Conservation (phyloP, 2,888 invertebrate genomes). For the Temnothorax ravouxi region DNA sequence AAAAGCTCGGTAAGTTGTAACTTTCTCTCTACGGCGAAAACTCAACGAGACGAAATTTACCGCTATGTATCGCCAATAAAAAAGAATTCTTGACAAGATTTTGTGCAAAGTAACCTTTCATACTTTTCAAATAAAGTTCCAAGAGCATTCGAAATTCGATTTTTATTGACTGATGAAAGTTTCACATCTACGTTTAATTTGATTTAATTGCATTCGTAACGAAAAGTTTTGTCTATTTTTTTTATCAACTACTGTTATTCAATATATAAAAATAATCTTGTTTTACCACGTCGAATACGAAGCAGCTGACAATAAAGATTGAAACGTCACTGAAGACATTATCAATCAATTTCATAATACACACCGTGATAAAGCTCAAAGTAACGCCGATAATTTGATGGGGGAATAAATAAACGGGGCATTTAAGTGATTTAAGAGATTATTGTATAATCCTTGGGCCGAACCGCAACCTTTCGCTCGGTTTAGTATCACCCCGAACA, state of each 20-base stretch:
- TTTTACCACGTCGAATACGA: background rate
- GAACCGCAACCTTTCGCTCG: slow-evolving; percentile 38
- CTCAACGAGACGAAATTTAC: slow-evolving; percentile 29
- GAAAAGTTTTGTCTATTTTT: background rate
- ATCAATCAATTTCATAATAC: slow-evolving; percentile 17
- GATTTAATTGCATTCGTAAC: background rate
- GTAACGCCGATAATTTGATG: slow-evolving; percentile 49
- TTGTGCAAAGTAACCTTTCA: slow-evolving; percentile 20
- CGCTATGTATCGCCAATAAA: background rate
- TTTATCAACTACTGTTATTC: background rate
- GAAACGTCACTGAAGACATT: slow-evolving; percentile 8
- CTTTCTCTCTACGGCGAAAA: slow-evolving; percentile 13
- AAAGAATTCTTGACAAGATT: slow-evolving; percentile 33
- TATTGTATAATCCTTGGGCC: slow-evolving; percentile 58
- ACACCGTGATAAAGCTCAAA: slow-evolving; percentile 22
- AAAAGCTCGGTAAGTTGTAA: slow-evolving; percentile 36
- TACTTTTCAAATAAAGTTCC: background rate
- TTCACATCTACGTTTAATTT: background rate
- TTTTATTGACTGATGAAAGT: slow-evolving; percentile 11
- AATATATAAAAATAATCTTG: background rate
- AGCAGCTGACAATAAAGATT: background rate
- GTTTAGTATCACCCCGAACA: slow-evolving; percentile 58
- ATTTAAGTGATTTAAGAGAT: slow-evolving; percentile 59
- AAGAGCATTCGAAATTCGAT: background rate
- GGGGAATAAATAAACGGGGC: slow-evolving; percentile 52